These are phyloP conservation scores for Calycopis cecrops DNA, from an alignment of 1,140 invertebrate genomes.

Conservation along the genomic window DNA sequence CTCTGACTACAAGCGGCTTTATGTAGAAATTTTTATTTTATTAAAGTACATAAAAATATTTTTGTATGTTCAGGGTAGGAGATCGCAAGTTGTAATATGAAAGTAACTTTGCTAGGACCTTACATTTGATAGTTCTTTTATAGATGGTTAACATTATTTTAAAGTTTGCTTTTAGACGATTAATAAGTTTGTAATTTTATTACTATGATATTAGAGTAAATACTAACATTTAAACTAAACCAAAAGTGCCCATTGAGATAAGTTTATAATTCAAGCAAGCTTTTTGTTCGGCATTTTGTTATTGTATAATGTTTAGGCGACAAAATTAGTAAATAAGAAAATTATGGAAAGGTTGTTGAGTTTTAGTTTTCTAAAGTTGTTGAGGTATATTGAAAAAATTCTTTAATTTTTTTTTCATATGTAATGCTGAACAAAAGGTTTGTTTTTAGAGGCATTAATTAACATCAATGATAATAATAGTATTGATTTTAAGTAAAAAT, in stretches of 20 bases:
- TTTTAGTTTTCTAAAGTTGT: constrained; percentile 74
- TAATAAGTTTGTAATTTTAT: constrained; percentile 73
- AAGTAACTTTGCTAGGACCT: constrained; percentile 65
- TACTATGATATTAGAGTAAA: constrained; percentile 71
- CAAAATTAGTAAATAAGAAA: constrained; percentile 71
- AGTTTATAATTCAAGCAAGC: constrained; percentile 68
- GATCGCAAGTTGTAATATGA: constrained; percentile 60
- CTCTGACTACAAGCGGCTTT: constrained; percentile 35
- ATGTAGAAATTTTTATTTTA: constrained; percentile 49
- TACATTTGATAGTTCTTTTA: constrained; percentile 72
- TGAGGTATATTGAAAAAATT: constrained; percentile 71
- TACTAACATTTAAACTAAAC: constrained; percentile 75
- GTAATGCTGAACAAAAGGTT: constrained; percentile 61
- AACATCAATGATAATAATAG: constrained; percentile 71
- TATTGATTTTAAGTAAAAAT: constrained; percentile 70
- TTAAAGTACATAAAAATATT: constrained; percentile 71
- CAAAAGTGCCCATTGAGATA: constrained; percentile 77
- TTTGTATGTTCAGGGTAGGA: constrained; percentile 70
- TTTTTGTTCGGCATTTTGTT: constrained; percentile 69
- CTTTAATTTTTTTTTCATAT: constrained; percentile 66
- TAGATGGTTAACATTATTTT: constrained; percentile 70
- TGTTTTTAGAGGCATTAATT: constrained; percentile 71
- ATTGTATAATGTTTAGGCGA: constrained; percentile 68
- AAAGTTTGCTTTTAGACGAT: constrained; percentile 69
- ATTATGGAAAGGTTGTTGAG: constrained; percentile 69